Evolutionary conservation across 2,113 vertebrate species (phyloP), one percentile per base, ranked within the genome.

Genomic region (Gopherus evgoodei): DNA sequence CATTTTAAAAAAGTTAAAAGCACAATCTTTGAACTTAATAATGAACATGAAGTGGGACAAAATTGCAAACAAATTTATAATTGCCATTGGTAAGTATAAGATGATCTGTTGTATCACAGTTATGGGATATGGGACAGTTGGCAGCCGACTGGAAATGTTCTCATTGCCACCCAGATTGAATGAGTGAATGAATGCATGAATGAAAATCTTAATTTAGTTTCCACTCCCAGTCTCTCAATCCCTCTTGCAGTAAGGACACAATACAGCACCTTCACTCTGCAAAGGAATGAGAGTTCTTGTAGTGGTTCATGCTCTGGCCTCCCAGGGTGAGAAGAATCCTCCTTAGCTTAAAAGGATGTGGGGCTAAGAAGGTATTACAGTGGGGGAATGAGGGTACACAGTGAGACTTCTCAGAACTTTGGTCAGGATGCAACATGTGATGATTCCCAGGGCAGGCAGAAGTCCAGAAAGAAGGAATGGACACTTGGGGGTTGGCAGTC

Each of bases 401-500:
- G 6, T 0, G 13, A 44, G 44, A 42, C 85, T 17, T 69, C 94
- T 76, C 69, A 52, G 29, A 5, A 31, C 42, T 44, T 83, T 5
- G 62, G 49, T 81, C n/a, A 47, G n/a, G 88, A 56, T 54, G 81
- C 50, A 59, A 22, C 12, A 0, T 38, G 62, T 21, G 4, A 2
- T 0, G 0, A 85, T 25, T 2, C 2, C 91, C 42, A 53, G 59
- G 53, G 3, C 22, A 0, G 94, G 83, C 94, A 78, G 1, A 0
- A 53, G 65, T 59, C 81, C 94, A 92, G 59, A 13, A 29, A 38
- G 86, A 95, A 91, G 82, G 88, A 38, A 91, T 83, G 96, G 95
- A 84, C 90, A 52, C 76, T 42, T 83, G 81, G 54, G 52, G 91
- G 69, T 84, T 93, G 96, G 89, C 92, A 90, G 85, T 95, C 95